phyloP scores from a whole-genome alignment of 2,113 vertebrate species.

The Osmerus eperlanus region DNA sequence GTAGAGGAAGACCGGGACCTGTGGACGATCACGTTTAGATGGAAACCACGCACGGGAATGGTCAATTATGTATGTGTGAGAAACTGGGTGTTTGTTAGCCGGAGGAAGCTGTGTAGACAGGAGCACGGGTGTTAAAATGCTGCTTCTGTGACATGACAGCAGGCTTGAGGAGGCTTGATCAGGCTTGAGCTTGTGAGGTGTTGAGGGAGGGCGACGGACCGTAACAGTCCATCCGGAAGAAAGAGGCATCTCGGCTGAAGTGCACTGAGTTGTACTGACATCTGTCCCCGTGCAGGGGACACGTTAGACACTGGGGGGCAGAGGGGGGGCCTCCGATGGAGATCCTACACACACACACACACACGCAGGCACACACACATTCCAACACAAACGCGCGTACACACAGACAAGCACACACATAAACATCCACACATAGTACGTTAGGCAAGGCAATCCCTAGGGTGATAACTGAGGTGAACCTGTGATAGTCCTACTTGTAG shows the following conservation, averaged over 20 bases:
- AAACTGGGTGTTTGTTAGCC: background rate
- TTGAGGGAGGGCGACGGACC: slow-evolving; percentile 68
- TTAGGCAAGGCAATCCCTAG: no score
- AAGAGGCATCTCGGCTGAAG: slow-evolving; percentile 81
- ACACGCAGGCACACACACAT: slow-evolving; percentile 5
- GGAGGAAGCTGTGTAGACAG: background rate
- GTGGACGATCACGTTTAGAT: slow-evolving; percentile 27
- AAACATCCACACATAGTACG: no score
- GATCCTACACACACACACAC: slow-evolving; percentile 60
- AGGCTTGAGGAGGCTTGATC: no score
- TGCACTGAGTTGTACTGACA: slow-evolving; percentile 86
- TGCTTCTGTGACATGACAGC: no score
- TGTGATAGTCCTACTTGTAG: slow-evolving; percentile 78
- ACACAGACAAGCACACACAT: no score
- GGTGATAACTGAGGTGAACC: background rate
- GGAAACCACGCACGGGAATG: background rate
- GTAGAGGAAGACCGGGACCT: slow-evolving; percentile 86
- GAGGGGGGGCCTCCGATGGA: slow-evolving; percentile 51
- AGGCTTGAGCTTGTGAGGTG: no score
- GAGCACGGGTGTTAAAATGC: background rate
- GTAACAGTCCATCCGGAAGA: slow-evolving; percentile 80
- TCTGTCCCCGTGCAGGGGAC: slow-evolving; percentile 64
- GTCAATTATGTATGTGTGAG: background rate
- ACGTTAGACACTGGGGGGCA: slow-evolving; percentile 78
- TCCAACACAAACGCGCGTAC: background rate